phyloP scores from a whole-genome alignment of 2,113 vertebrate species.

The Elgaria multicarinata region DNA sequence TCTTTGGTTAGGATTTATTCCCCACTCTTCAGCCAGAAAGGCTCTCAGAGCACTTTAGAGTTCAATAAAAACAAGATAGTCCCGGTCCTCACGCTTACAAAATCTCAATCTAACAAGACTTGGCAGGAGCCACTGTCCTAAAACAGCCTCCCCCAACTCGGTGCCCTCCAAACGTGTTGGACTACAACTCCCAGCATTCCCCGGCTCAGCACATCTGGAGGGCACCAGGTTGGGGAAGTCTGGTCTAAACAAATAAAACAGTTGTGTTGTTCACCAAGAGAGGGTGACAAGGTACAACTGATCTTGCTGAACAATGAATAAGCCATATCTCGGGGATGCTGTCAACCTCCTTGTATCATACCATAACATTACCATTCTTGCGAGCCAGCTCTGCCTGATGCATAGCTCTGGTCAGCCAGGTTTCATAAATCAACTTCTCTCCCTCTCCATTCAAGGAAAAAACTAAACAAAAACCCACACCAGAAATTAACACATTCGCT shows the following conservation, averaged over 20 bases:
- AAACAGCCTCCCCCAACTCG: too few relatives aligned
- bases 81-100: too few relatives aligned
- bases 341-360: neutral
- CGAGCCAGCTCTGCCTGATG: neutral
- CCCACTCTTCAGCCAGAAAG: too few relatives aligned
- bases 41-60: too few relatives aligned
- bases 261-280: neutral
- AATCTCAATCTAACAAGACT: too few relatives aligned
- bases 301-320: neutral
- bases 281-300: neutral
- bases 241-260: constrained; percentile 20
- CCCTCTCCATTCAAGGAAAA: neutral
- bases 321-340: neutral
- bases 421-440: constrained; percentile 24
- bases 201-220: too few relatives aligned
- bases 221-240: neutral
- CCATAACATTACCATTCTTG: neutral
- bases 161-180: too few relatives aligned
- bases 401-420: neutral
- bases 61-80: too few relatives aligned
- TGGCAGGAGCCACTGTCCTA: too few relatives aligned
- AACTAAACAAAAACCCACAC: neutral
- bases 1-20: too few relatives aligned
- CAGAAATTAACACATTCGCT: neutral
- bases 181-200: too few relatives aligned